Evolutionary conservation across 2,113 vertebrate genomes (phyloP).

Genomic region (Saguinus midas): DNA sequence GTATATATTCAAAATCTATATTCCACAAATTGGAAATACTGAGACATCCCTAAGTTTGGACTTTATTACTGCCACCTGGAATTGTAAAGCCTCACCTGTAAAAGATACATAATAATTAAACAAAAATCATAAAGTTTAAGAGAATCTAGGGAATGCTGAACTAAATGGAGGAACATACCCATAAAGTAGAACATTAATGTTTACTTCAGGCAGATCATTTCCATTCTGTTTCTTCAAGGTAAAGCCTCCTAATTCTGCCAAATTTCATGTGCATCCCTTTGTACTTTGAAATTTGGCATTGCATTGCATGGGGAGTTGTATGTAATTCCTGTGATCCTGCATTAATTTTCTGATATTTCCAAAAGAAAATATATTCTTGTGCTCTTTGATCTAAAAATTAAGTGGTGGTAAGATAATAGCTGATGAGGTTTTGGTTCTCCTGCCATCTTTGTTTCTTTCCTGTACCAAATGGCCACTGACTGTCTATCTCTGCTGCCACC

Average conservation of each 20-base stretch:
- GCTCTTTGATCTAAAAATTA: conserved; percentile 38
- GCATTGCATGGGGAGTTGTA: not conserved
- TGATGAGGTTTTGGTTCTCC: not conserved
- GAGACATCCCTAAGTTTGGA: not conserved
- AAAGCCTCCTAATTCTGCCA: conserved; percentile 44
- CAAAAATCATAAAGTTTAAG: conserved; percentile 40
- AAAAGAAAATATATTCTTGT: not conserved
- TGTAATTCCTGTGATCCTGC: not conserved
- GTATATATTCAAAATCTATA: not conserved
- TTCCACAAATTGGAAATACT: not conserved
- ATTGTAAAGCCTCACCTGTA: not conserved
- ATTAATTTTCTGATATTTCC: conserved; percentile 11
- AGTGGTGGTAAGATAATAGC: not conserved
- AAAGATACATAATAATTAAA: not conserved
- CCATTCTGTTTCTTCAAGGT: conserved; percentile 55
- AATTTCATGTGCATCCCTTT: not conserved
- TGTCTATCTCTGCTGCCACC: not conserved
- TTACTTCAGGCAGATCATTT: conserved; percentile 5
- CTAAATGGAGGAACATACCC: not conserved
- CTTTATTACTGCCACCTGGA: conserved; percentile 49
- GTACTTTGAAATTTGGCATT: not conserved
- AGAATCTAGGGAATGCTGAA: conserved; percentile 34
- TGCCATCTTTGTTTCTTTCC: not conserved
- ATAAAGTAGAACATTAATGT: conserved; percentile 52
- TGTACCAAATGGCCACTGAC: not conserved